Conservation (phyloP, 2,113 vertebrate species). For the Rhea pennata region DNA sequence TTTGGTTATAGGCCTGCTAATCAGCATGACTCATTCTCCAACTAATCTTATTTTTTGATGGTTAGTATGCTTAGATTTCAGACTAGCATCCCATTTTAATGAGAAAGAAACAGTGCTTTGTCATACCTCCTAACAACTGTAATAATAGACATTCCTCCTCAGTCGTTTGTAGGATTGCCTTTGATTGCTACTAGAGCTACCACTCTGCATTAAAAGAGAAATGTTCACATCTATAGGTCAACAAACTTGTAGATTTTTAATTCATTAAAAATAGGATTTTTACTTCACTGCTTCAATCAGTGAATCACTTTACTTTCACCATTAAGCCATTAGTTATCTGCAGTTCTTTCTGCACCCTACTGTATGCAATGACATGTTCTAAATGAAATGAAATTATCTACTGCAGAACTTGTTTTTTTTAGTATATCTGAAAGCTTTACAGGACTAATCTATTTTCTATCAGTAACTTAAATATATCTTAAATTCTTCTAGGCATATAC, state of each 20-base stretch:
- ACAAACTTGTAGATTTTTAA: neutral
- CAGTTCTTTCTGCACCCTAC: neutral
- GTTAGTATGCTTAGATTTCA: neutral
- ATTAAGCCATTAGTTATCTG: neutral
- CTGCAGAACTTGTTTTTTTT: neutral
- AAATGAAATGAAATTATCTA: neutral
- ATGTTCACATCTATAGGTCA: neutral
- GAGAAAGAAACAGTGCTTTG: neutral
- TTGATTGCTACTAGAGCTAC: neutral
- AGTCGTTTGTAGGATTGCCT: neutral
- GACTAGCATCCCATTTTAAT: neutral
- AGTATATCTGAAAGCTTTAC: neutral
- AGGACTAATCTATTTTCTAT: neutral
- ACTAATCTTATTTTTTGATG: neutral
- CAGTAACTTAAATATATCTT: neutral
- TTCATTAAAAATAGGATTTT: neutral
- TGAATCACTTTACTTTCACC: neutral
- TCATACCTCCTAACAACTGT: neutral
- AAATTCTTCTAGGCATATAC: neutral
- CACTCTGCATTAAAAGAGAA: neutral
- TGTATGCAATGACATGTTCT: neutral
- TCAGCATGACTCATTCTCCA: neutral
- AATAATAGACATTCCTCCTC: neutral
- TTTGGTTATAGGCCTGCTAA: conserved; percentile 6
- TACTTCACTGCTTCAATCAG: neutral